Percentiles rank a stretch among this genome's conserved stretches.
These are phyloP conservation scores for Gallinago media DNA, from an alignment of 2,113 vertebrate genomes.

Conservation along the genomic window DNA sequence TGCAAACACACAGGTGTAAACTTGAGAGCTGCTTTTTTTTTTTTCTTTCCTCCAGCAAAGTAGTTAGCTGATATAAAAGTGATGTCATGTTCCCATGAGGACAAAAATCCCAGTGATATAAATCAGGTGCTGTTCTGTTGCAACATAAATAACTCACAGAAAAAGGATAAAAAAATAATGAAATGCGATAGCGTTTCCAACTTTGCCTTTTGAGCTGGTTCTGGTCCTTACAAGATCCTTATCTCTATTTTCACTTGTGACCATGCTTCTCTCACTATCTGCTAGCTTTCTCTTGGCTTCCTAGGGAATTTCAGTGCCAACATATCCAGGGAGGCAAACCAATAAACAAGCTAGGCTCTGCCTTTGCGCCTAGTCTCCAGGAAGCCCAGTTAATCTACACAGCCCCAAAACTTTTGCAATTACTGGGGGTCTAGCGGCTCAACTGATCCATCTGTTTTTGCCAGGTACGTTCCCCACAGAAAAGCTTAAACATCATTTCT, in stretches of 20 bases:
- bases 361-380: not conserved
- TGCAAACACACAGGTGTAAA: not conserved
- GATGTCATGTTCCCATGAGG: not conserved
- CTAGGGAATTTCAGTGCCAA: not conserved
- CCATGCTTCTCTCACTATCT: not conserved
- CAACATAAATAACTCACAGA: not conserved
- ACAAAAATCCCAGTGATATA: not conserved
- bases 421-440: accelerated
- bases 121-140: not conserved
- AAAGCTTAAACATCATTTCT: not conserved
- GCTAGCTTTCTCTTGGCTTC: not conserved
- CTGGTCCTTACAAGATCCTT: not conserved
- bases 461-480: not conserved
- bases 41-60: not conserved
- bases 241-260: not conserved
- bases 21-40: not conserved
- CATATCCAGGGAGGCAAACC: not conserved
- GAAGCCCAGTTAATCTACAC: not conserved
- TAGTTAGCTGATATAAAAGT: not conserved
- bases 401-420: not conserved
- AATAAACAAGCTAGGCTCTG: not conserved
- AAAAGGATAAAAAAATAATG: not conserved
- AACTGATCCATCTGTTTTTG: not conserved
- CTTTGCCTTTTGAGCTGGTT: not conserved
- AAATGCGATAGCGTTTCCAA: accelerated